Percentiles rank a stretch among this genome's conserved stretches.
Conservation (phyloP, 2,888 invertebrate species). For the Patella depressa region DNA sequence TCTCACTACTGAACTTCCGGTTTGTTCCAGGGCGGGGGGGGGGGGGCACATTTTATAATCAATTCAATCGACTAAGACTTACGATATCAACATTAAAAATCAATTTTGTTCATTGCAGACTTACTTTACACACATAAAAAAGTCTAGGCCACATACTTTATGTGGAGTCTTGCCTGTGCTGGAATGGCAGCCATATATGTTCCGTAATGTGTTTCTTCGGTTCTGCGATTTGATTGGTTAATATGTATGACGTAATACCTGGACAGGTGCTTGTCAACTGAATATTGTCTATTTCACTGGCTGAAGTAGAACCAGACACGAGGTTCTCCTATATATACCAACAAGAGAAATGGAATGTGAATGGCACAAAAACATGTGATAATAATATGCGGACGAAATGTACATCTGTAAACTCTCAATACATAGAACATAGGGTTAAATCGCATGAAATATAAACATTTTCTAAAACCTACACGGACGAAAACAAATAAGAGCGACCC, state of each 20-base stretch:
- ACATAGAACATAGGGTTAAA: not conserved
- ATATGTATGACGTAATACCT: not conserved
- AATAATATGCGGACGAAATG: not conserved
- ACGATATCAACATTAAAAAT: no score
- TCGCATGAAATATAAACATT: conserved; percentile 3
- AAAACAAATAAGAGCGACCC: conserved; percentile 2
- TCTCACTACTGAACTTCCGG: no score
- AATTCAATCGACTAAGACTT: no score
- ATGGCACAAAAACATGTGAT: conserved; percentile 1
- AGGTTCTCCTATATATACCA: not conserved
- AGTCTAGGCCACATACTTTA: no score
- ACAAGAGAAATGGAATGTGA: conserved; percentile 1
- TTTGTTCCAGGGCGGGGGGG: no score
- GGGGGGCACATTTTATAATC: no score
- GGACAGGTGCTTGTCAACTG: conserved; percentile 4
- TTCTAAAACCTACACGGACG: not conserved
- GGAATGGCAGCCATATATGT: no score
- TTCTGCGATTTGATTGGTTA: no score
- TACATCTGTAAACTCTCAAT: not conserved
- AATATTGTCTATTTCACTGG: not conserved
- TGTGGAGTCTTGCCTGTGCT: no score
- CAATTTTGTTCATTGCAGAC: no score
- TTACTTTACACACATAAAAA: no score
- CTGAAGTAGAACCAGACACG: not conserved
- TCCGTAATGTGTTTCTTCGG: no score